Percentiles rank a stretch among this genome's conserved stretches.
Conservation (phyloP, 2,797 vertebrate genomes). For the Gallinago stenura region DNA sequence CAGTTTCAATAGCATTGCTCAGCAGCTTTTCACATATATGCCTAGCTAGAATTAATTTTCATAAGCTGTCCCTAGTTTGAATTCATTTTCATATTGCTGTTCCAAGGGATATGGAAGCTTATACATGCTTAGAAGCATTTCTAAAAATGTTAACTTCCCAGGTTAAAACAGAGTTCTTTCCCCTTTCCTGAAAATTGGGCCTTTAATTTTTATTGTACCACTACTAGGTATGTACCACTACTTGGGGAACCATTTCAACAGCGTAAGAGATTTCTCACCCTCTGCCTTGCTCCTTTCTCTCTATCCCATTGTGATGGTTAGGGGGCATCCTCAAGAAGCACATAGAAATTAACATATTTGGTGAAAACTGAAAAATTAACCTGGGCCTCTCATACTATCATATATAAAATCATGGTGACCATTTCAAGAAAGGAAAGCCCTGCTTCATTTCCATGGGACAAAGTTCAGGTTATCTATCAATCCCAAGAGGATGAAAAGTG, state of each 20-base stretch:
- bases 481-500: neutral
- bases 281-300: neutral
- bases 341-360: neutral
- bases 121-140: neutral
- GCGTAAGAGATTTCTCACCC: neutral
- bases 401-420: neutral
- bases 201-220: neutral
- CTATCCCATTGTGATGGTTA: neutral
- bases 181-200: neutral
- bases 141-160: neutral
- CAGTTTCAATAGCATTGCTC: neutral
- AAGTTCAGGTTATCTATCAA: neutral
- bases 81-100: conserved; percentile 3
- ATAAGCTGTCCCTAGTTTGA: neutral
- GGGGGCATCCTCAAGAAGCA: neutral
- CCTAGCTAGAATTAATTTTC: neutral
- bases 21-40: neutral
- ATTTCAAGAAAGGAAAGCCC: neutral
- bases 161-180: neutral
- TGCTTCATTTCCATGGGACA: neutral
- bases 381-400: neutral
- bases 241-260: neutral
- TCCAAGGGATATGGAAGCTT: neutral
- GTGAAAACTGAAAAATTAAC: neutral
- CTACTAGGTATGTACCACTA: neutral